Base-by-base conservation (phyloP, 1,140 invertebrate genomes). In the Orchestia grillus region DNA sequence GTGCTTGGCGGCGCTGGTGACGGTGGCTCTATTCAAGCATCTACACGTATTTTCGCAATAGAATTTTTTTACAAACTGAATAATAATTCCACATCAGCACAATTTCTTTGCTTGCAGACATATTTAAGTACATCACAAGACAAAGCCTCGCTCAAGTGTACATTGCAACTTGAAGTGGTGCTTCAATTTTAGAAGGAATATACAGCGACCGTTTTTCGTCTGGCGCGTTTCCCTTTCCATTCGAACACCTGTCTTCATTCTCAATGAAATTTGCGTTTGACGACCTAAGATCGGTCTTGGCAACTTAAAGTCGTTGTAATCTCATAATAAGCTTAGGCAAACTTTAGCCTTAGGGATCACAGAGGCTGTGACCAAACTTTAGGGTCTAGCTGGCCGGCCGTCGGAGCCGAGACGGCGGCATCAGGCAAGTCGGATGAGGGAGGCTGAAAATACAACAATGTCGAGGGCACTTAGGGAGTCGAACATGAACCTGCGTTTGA, bases 271-370 rank as follows among this genome's bases (percentile, higher is more conserved):
- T 90, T 90, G 88, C 88, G 88, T 41, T 44, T 90, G 88, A 42
- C 88, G 88, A 42, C 88, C 41, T 28, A 44, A 90, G 92, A 94
- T 94, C 44, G 40, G 15, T 47, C 43, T 94, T 94, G 44, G 92
- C 92, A 94, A 94, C 44, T 94, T 94, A 47, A 94, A 94, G 92
- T 94, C 92, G 41, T 40, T 94, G 92, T 94, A 94, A 94, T 94
- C 92, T 45, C 92, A 94, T 94, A 94, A 94, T 94, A 94, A 45
- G 92, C 92, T 94, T 94, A 94, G 41, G 8, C 92, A 41, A 94
- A 94, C 92, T 94, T 94, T 94, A 44, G 41, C 92, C 44, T 45
- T 42, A 94, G 92, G 16, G 92, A 94, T 94, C 92, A 92, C 36
- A n/a, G 92, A 15, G 92, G 36, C 92, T 94, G 45, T 47, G 43